A percentile compares a stretch with the other conserved stretches of the same genome.
These are phyloP conservation scores for Bicyclus anynana DNA, from an alignment of 1,140 invertebrate species.

Conservation along the genomic window DNA sequence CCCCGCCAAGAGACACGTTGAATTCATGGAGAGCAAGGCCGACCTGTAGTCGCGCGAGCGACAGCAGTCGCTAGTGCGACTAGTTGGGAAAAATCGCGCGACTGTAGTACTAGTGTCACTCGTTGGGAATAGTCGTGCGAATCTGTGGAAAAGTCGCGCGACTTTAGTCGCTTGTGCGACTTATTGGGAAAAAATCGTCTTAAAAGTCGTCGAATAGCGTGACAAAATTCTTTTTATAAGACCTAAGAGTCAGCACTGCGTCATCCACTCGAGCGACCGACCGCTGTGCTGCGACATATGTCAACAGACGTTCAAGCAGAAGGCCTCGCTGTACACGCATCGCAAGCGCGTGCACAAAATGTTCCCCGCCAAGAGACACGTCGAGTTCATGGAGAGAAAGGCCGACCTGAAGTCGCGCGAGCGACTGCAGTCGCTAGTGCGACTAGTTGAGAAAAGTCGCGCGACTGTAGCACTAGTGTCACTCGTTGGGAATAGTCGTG, in stretches of 20 bases:
- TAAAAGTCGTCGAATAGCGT: no score
- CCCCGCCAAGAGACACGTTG: constrained; percentile 36
- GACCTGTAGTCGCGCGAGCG: background rate
- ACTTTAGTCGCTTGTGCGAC: no score
- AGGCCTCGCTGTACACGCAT: constrained; percentile 62
- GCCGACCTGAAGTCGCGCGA: no score
- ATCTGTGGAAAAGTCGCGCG: no score
- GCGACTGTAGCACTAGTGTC: no score
- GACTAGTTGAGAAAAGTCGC: background rate
- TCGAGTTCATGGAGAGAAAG: no score
- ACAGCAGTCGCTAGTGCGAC: background rate
- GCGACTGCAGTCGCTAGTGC: no score
- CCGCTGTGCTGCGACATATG: constrained; percentile 57
- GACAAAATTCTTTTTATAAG: no score
- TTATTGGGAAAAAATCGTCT: no score
- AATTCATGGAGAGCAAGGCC: constrained; percentile 44
- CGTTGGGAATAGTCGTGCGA: no score
- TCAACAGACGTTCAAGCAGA: constrained; percentile 62
- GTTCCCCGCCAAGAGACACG: constrained; percentile 31
- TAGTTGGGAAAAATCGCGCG: background rate
- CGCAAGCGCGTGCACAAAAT: constrained; percentile 58
- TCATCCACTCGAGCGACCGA: constrained; percentile 56
- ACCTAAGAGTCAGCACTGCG: constrained; percentile 63
- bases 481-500: no score
- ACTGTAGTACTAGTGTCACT: no score